Base-by-base conservation (phyloP, 2,113 vertebrate species). In the Collichthys lucidus region DNA sequence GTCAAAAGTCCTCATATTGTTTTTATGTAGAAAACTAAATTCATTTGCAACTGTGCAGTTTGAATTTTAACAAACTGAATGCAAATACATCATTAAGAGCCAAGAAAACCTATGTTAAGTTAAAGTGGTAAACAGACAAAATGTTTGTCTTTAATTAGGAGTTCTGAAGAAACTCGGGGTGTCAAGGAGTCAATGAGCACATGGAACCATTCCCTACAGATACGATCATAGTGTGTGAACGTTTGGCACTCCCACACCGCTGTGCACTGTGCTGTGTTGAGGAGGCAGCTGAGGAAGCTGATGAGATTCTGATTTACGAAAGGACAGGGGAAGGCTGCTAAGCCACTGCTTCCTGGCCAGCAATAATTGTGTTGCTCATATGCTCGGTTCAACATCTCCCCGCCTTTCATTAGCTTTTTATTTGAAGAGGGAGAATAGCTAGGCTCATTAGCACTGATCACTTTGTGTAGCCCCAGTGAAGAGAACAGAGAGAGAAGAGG, bases 381-480 rank as follows among this genome's bases (percentile, higher is more conserved):
- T 24, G 62, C 73, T 56, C 9, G 0, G 15, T 77, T 86, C 69
- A 80, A 79, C 79, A 44, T 56, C 78, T 79, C 75, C 65, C 31
- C 1, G 17, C 69, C 84, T 77, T 89, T 88, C 86, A 92, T 92
- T 84, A 88, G 84, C 46, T 75, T 79, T 87, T 92, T 90, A 93
- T 89, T 87, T 80, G 88, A 86, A 63, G 75, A 80, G 81, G 81
- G 85, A 87, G 77, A 79, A 68, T 26, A 82, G 84, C 84, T 83
- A 47, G 79, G 80, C 76, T 91, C 87, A 89, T 92, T 91, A 91
- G 80, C 87, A 82, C 65, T 86, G 91, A 91, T 91, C 91, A 85
- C 79, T 79, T 82, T 80, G 62, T 59, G 72, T 60, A 84, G 65
- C 66, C 71, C 44, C 11, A 12, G 47, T 71, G 79, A 79, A 77